Conservation (phyloP, 1,140 invertebrate genomes). For the Camponotus pennsylvanicus region DNA sequence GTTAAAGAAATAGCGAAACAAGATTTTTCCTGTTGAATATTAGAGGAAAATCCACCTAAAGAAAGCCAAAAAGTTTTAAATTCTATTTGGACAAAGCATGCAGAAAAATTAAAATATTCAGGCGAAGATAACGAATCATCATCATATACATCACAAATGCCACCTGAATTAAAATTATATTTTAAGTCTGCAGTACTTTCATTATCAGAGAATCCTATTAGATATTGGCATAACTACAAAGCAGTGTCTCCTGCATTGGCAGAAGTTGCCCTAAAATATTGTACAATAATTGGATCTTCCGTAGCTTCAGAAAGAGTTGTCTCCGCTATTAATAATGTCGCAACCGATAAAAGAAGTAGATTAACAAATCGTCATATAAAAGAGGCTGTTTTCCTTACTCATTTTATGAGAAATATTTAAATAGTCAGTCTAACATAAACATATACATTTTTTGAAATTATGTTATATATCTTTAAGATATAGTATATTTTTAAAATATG, state of each 20-base stretch:
- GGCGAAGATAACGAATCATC: neutral
- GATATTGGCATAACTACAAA: neutral
- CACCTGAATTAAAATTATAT: constrained; percentile 4
- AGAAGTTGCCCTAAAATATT: constrained; percentile 15
- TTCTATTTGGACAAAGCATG: neutral
- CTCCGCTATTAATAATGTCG: neutral
- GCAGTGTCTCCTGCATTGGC: neutral
- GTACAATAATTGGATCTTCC: constrained; percentile 6
- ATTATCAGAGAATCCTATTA: neutral
- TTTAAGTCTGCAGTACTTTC: neutral
- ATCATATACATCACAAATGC: neutral
- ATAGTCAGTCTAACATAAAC: too few relatives aligned
- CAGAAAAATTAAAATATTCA: neutral
- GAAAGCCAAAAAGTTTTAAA: neutral
- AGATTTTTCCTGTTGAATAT: neutral
- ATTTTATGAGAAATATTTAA: neutral
- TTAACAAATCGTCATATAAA: neutral
- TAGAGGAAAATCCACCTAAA: neutral
- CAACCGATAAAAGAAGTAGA: neutral
- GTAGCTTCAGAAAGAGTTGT: constrained; percentile 6
- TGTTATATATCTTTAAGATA: too few relatives aligned
- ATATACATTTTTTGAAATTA: too few relatives aligned
- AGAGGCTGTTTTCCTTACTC: neutral
- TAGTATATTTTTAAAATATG: too few relatives aligned
- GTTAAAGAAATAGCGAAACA: neutral